Base-by-base conservation (phyloP, 1,140 invertebrate species). In the Heliconius himera region DNA sequence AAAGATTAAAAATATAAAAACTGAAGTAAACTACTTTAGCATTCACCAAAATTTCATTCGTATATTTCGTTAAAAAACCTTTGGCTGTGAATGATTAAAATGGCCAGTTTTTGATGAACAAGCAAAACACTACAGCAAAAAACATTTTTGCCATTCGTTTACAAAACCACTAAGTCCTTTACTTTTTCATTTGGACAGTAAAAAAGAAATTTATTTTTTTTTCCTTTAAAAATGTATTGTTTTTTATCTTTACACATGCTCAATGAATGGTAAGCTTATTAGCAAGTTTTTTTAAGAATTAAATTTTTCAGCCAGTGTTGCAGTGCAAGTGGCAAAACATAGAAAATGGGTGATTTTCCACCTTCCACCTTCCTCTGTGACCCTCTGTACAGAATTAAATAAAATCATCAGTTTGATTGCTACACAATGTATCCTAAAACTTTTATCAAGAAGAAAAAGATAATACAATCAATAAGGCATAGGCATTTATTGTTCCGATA, bases 41-140 rank as follows among this genome's bases (percentile, higher is more conserved):
- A 60, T 60, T 60, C 22, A 56, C 54, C 54, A 13, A 60, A 60
- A 20, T 26, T 60, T 60, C 56, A 60, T 60, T 60, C 56, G 56
- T 60, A 60, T 60, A 26, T 26, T 60, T 26, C n/a, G 56, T 26
- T 26, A 26, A 26, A 26, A 26, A 26, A 26, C 26, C 26, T 1
- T 26, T 26, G 26, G 26, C 1, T 1, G 26, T 26, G 26, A 26
- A 26, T 26, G 26, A 26, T 60, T 60, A 60, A 60, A 60, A 60
- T 60, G 56, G 56, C 26, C 56, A 60, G 56, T 60, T 60, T 60
- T 60, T 60, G 56, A 60, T 60, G 22, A 60, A 60, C 56, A 60
- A 13, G 56, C 56, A 60, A 26, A 60, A 22, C 54, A 56, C 54
- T 56, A 56, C 6, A 56, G 20, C n/a, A 56, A 8, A 26, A 60